Evolutionary conservation across 2,888 invertebrate genomes (phyloP).

Genomic region (Teinopalpus imperialis): DNA sequence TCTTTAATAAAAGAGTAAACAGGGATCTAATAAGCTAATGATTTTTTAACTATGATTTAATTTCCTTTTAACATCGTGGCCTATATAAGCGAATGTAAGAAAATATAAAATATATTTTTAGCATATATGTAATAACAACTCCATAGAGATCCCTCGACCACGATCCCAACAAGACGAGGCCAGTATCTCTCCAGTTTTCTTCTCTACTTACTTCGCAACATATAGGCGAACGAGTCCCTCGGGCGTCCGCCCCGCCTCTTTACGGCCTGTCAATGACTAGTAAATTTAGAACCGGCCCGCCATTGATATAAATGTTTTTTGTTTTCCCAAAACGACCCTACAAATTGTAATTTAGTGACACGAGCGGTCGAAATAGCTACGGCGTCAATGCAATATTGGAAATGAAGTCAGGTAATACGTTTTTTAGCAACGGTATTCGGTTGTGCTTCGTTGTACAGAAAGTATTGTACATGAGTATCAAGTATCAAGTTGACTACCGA

Average conservation of each 20-base stretch:
- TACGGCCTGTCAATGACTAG: constrained; percentile 81
- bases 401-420: constrained; percentile 12
- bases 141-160: constrained; percentile 31
- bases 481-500: too few relatives aligned
- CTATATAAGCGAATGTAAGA: too few relatives aligned
- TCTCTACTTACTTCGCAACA: constrained; percentile 68
- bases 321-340: constrained; percentile 78
- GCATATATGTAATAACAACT: too few relatives aligned
- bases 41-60: too few relatives aligned
- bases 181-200: constrained; percentile 67
- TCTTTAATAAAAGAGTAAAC: too few relatives aligned
- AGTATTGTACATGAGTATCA: too few relatives aligned
- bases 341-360: constrained; percentile 76
- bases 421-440: too few relatives aligned
- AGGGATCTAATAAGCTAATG: too few relatives aligned
- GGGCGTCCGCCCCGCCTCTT: constrained; percentile 64
- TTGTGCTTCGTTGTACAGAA: too few relatives aligned
- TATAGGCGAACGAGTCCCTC: constrained; percentile 65
- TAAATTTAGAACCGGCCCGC: constrained; percentile 77
- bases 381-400: constrained; percentile 32
- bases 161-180: constrained; percentile 36
- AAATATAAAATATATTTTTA: too few relatives aligned
- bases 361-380: constrained; percentile 50
- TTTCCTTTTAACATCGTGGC: too few relatives aligned
- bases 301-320: constrained; percentile 83